phyloP scores from a whole-genome alignment of 2,113 vertebrate genomes.

The Parus major region DNA sequence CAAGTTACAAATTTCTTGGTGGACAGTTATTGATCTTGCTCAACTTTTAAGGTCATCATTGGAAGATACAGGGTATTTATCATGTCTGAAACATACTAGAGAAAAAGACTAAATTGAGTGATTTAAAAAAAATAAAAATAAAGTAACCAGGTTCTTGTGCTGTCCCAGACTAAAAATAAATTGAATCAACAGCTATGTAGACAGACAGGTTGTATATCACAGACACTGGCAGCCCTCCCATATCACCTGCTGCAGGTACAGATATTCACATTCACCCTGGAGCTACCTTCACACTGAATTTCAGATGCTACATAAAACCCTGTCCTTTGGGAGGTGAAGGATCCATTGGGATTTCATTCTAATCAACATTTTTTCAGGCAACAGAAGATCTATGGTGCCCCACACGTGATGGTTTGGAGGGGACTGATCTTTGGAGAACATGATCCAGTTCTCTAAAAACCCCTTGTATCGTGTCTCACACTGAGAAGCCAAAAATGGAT shows the following conservation, averaged over 20 bases:
- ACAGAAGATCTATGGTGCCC: background rate
- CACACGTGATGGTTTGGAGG: background rate
- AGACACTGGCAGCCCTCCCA: background rate
- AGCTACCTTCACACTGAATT: background rate
- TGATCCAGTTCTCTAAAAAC: background rate
- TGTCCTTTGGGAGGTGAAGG: background rate
- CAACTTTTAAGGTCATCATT: background rate
- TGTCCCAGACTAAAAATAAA: background rate
- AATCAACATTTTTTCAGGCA: background rate
- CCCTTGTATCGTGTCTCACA: background rate
- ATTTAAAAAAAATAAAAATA: background rate
- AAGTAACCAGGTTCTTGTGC: background rate
- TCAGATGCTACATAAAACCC: accelerated
- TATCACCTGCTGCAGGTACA: background rate
- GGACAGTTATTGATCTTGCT: background rate
- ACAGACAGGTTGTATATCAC: background rate
- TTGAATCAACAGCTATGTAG: background rate
- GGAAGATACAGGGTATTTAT: background rate
- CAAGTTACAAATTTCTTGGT: background rate
- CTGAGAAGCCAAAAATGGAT: background rate
- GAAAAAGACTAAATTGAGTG: background rate
- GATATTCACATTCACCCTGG: background rate
- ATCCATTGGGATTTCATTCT: background rate
- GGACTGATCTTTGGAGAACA: background rate
- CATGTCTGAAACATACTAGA: background rate